Percentiles rank a stretch among this genome's conserved stretches.
phyloP scores from a whole-genome alignment of 2,888 invertebrate genomes.

The Reticulitermes lucifugus region DNA sequence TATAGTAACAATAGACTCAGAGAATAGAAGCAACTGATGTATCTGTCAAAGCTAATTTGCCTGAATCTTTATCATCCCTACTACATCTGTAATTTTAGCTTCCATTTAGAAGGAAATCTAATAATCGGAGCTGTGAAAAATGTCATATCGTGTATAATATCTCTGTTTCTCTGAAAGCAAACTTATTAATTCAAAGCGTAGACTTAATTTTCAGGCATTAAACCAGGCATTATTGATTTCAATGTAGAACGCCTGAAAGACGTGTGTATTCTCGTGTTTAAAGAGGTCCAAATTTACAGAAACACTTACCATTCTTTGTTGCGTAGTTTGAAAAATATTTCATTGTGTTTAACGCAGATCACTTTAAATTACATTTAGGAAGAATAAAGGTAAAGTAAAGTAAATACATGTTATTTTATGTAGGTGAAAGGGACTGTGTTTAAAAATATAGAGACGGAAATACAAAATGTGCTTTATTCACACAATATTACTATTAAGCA shows the following conservation, averaged over 20 bases:
- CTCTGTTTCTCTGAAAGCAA: not conserved
- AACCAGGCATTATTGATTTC: not conserved
- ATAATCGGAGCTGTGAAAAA: not conserved
- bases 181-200: conserved; percentile 6
- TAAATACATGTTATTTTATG: too few species aligned
- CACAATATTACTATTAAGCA: too few species aligned
- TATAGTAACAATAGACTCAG: too few species aligned
- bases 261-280: not conserved
- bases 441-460: too few species aligned
- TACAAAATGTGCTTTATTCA: too few species aligned
- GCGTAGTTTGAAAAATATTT: too few species aligned
- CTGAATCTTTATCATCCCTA: not conserved
- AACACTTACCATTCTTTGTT: too few species aligned
- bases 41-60: not conserved
- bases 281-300: not conserved
- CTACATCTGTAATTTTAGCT: not conserved
- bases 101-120: not conserved
- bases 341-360: too few species aligned
- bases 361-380: too few species aligned
- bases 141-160: not conserved
- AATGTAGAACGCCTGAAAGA: not conserved
- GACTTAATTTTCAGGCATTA: not conserved
- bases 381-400: too few species aligned
- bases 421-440: too few species aligned
- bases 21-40: too few species aligned